Conservation (phyloP, 2,797 vertebrate genomes). For the Botia almorhae region DNA sequence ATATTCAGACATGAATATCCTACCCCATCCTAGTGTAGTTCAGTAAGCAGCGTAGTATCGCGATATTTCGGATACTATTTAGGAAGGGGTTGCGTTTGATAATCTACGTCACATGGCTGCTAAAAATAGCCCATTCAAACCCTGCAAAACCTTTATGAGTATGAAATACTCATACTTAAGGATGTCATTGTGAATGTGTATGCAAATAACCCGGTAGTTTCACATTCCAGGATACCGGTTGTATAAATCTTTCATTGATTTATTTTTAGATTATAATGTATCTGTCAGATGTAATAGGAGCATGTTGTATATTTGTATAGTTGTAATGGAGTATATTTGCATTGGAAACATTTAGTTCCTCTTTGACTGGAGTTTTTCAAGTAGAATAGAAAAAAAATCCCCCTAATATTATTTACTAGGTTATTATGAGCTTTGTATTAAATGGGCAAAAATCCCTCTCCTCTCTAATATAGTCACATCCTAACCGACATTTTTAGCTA, state of each 20-base stretch:
- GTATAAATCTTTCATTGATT: background rate
- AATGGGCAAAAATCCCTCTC: background rate
- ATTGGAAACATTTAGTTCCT: background rate
- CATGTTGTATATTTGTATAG: background rate
- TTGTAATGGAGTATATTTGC: background rate
- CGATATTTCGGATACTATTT: conserved; percentile 42
- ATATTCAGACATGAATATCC: background rate
- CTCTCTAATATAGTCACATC: no score
- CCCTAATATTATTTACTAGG: background rate
- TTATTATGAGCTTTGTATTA: background rate
- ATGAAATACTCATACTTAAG: conserved; percentile 5
- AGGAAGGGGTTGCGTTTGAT: conserved; percentile 55
- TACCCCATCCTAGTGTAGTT: background rate
- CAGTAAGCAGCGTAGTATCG: conserved; percentile 11
- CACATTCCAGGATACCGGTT: background rate
- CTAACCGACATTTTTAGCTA: background rate
- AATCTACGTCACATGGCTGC: conserved; percentile 57
- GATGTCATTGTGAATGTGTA: background rate
- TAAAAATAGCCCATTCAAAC: conserved; percentile 57
- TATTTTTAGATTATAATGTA: background rate
- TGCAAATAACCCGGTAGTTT: background rate
- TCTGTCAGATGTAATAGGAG: background rate
- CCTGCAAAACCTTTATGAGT: conserved; percentile 19
- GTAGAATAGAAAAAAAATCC: background rate
- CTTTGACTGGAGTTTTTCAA: background rate